A percentile compares a stretch with the other conserved stretches of the same genome.
These are phyloP conservation scores for Drosophila sp. DNA, from an alignment of 1,140 invertebrate genomes.

Conservation along the genomic window DNA sequence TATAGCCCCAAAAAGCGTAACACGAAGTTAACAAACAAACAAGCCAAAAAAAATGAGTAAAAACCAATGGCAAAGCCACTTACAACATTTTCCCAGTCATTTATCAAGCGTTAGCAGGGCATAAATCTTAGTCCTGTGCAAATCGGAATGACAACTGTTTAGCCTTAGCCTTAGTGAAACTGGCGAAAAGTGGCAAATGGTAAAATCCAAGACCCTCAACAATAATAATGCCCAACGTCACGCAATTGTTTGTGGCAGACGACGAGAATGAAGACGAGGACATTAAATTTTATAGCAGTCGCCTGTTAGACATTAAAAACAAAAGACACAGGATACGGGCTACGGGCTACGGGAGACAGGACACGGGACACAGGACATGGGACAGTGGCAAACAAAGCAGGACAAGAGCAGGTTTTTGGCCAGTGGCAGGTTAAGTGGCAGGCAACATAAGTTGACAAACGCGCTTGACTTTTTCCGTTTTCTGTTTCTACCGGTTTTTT, in stretches of 20 bases:
- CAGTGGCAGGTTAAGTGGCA: conserved; percentile 36
- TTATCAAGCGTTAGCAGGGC: conserved; percentile 64
- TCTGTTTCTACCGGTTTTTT: background rate
- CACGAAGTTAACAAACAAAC: conserved; percentile 32
- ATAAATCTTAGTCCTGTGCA: conserved; percentile 68
- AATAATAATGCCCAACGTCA: conserved; percentile 53
- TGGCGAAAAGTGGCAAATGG: conserved; percentile 40
- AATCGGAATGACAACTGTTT: conserved; percentile 68
- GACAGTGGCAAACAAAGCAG: background rate
- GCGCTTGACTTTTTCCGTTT: background rate
- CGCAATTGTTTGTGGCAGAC: conserved; percentile 51
- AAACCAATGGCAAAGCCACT: conserved; percentile 36
- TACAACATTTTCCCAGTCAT: conserved; percentile 63
- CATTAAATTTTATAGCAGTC: conserved; percentile 78
- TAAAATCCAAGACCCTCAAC: conserved; percentile 29
- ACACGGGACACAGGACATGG: background rate
- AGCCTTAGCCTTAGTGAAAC: conserved; percentile 19
- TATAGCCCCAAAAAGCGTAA: conserved; percentile 48
- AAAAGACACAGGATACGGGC: conserved; percentile 56
- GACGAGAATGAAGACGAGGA: conserved; percentile 11
- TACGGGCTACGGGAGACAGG: background rate
- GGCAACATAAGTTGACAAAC: conserved; percentile 3
- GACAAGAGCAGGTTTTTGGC: conserved; percentile 40
- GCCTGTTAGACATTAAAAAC: conserved; percentile 70
- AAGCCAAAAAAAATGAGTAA: conserved; percentile 3